Evolutionary conservation across 2,888 invertebrate species (phyloP), one percentile per base, ranked within the genome.

Genomic region (Masnerella sp.): DNA sequence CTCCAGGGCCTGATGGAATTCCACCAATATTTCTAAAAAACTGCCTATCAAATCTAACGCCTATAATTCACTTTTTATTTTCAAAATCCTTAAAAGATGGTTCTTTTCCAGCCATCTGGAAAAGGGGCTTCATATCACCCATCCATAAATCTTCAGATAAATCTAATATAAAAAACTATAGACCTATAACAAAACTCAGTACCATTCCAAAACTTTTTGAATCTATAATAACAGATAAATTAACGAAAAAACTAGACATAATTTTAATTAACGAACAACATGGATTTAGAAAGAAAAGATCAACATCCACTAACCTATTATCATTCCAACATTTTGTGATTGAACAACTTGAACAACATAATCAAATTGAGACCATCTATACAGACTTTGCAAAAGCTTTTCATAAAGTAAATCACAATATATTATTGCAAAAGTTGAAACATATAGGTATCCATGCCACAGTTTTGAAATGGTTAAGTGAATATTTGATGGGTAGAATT

Each of bases 1-100:
- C 17, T 2, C 38, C 43, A 5, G 43, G 43, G 7, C 43, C 43
- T n/a, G 43, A 43, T 43, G 43, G 43, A 5, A 43, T 43, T 8
- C 43, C 43, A 4, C 43, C 43, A 2, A 5, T 22, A 3, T 43
- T 43, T 3, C 22, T 43, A 12, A 43, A n/a, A 8, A 25, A 22
- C 1, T 43, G 20, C 22, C 11, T 9, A 8, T 12, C 12, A 8
- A 43, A 43, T 9, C 7, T 43, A 11, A 43, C 43, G 2, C 43
- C 43, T 3, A 43, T 43, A 5, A 2, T 43, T 1, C 43, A 43
- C 11, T 22, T 17, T n/a, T 12, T 43, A 2, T 43, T 43, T 25
- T 43, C 43, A 2, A 43, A 25, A 43, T 43, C 38, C 2, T 9
- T 30, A 4, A 9, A 30, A 8, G 30, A 30, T 8, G 30, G 30